Evolutionary conservation across 2,888 invertebrate genomes (phyloP), one percentile per base, ranked within the genome.

Genomic region (Apodemia hepburni): DNA sequence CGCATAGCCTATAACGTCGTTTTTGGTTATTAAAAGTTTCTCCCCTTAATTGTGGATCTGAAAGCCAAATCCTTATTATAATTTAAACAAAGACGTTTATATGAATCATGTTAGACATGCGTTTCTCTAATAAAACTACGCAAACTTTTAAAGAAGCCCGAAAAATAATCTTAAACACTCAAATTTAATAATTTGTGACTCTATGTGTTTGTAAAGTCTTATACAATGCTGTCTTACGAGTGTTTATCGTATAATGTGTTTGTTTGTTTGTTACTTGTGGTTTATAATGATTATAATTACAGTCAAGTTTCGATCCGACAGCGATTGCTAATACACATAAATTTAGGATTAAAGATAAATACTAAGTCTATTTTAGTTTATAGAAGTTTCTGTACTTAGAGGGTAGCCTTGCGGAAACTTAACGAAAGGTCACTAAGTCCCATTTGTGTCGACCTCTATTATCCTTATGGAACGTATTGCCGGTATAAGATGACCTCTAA

Each of bases 391-490:
- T n/a, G 54, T 54, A 18, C 22, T 27, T 54, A 29, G 54, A 3
- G 15, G 15, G 27, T 2, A 54, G 71, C 69, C 7, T 73, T 51
- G 59, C 49, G 62, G 35, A 60, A 64, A 66, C 63, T 62, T 61
- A 47, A 59, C 49, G 71, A 73, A 75, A 81, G 78, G 80, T 77
- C 80, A 80, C 81, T 78, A 80, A 82, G 81, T 74, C 80, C 82
- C 80, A 84, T 84, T 85, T 81, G 80, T 73, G 82, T 82, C 82
- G 71, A 74, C 69, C 79, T 82, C 83, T 80, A 85, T 85, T 85
- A 86, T 86, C 84, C 85, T 77, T 77, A 75, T 71, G 69, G 79
- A 87, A 84, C 85, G 80, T 86, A 87, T 82, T 80, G 84, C 80
- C 76, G 74, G 83, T 85, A 85, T 82, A 79, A 78, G 76, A 75